phyloP scores from a whole-genome alignment of 2,113 vertebrate genomes.

The Parotia lawesii region DNA sequence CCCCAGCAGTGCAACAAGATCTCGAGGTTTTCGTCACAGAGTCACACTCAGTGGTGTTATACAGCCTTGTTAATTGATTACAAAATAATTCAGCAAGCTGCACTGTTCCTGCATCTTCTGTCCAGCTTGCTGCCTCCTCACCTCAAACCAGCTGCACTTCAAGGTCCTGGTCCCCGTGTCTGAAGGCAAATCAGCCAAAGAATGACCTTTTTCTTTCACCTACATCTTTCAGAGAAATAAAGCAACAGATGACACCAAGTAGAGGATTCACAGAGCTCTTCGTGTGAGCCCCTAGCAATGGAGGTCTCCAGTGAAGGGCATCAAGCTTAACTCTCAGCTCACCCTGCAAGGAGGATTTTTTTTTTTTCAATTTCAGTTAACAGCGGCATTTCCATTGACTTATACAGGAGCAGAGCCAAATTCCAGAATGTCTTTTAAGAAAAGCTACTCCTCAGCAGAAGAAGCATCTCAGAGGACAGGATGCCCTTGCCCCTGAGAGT shows the following conservation, averaged over 20 bases:
- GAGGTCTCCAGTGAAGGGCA: slow-evolving; percentile 14
- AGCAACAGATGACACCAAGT: slow-evolving; percentile 38
- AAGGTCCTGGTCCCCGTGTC: background rate
- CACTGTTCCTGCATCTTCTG: background rate
- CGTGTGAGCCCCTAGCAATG: background rate
- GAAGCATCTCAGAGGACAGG: background rate
- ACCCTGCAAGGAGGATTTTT: background rate
- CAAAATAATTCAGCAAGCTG: background rate
- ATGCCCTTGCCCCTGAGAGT: background rate
- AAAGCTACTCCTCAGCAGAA: background rate
- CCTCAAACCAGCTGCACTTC: background rate
- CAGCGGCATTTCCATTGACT: background rate
- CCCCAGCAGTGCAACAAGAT: background rate
- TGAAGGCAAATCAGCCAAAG: background rate
- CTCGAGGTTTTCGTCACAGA: background rate
- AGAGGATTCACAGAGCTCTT: slow-evolving; percentile 6
- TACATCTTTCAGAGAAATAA: slow-evolving; percentile 19
- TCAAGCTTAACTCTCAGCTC: slow-evolving; percentile 1
- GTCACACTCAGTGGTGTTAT: background rate
- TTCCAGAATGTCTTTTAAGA: background rate
- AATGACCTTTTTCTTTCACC: background rate
- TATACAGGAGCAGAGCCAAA: background rate
- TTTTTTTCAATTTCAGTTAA: background rate
- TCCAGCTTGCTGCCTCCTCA: background rate
- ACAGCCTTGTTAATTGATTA: background rate